Conservation (phyloP, 2,797 vertebrate genomes). For the Kryptolebias ocellatus region DNA sequence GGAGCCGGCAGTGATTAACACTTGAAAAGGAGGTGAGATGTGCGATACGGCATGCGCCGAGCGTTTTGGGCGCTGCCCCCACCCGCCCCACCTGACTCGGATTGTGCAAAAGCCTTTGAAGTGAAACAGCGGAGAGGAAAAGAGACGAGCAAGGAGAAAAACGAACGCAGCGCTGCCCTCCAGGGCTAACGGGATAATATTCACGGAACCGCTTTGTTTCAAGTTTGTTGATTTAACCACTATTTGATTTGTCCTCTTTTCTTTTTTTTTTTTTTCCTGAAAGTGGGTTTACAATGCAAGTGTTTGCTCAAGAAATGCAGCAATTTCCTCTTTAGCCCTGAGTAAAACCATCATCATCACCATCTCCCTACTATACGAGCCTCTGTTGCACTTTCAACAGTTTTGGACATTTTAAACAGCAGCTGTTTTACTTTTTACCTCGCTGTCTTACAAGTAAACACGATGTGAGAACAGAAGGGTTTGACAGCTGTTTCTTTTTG, state of each 20-base stretch:
- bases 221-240: slow-evolving; percentile 79
- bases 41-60: slow-evolving; percentile 51
- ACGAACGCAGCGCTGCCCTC: slow-evolving; percentile 54
- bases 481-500: not conserved
- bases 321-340: slow-evolving; percentile 61
- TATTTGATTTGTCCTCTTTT: slow-evolving; percentile 72
- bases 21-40: slow-evolving; percentile 68
- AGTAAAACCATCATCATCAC: slow-evolving; percentile 25
- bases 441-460: slow-evolving; percentile 3
- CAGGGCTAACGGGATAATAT: slow-evolving; percentile 66
- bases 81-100: slow-evolving; percentile 59
- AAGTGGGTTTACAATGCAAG: slow-evolving; percentile 45
- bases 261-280: slow-evolving; percentile 52
- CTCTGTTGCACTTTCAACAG: slow-evolving; percentile 2
- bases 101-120: slow-evolving; percentile 72
- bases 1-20: slow-evolving; percentile 68
- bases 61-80: slow-evolving; percentile 53
- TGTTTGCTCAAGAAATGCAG: slow-evolving; percentile 69
- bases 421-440: slow-evolving; percentile 1
- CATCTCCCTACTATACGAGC: slow-evolving; percentile 1
- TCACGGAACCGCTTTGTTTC: slow-evolving; percentile 72
- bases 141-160: slow-evolving; percentile 24
- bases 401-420: slow-evolving; percentile 22
- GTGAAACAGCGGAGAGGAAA: slow-evolving; percentile 52
- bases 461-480: slow-evolving; percentile 4